Conservation (phyloP, 2,113 vertebrate genomes). For the Toxotes jaculatrix region DNA sequence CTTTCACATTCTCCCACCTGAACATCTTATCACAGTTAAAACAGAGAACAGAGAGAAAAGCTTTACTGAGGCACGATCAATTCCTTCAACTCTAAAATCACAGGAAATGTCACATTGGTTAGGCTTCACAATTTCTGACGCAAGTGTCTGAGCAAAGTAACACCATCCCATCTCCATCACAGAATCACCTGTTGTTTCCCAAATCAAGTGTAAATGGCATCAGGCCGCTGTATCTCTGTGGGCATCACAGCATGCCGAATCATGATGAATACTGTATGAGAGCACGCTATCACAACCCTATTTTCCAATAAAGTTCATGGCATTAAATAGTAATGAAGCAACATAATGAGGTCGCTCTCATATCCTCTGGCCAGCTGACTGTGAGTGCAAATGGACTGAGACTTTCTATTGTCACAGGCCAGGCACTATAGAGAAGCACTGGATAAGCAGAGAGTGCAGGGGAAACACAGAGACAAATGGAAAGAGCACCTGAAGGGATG, state of each 20-base stretch:
- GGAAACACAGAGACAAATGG: slow-evolving; percentile 32
- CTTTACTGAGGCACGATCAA: background rate
- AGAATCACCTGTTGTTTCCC: slow-evolving; percentile 53
- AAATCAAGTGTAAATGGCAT: slow-evolving; percentile 64
- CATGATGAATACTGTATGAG: slow-evolving; percentile 69
- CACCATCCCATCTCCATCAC: slow-evolving; percentile 7
- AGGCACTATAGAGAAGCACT: slow-evolving; percentile 24
- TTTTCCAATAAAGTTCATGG: slow-evolving; percentile 73
- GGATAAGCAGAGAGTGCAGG: slow-evolving; percentile 18
- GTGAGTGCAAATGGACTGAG: slow-evolving; percentile 56
- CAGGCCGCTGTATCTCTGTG: slow-evolving; percentile 48
- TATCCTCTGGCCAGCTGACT: slow-evolving; percentile 59
- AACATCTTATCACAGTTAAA: background rate
- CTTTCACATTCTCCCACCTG: background rate
- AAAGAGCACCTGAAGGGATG: slow-evolving; percentile 40
- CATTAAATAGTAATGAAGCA: slow-evolving; percentile 75
- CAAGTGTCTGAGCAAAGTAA: slow-evolving; percentile 35
- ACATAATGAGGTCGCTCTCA: slow-evolving; percentile 70
- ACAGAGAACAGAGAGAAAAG: background rate
- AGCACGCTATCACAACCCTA: slow-evolving; percentile 57
- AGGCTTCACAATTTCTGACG: slow-evolving; percentile 13
- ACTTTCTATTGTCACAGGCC: slow-evolving; percentile 46
- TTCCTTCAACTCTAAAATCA: background rate
- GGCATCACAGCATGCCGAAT: slow-evolving; percentile 39
- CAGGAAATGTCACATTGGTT: slow-evolving; percentile 34